Base-by-base conservation (phyloP, 2,797 vertebrate genomes). In the Leptoclinus maculatus region DNA sequence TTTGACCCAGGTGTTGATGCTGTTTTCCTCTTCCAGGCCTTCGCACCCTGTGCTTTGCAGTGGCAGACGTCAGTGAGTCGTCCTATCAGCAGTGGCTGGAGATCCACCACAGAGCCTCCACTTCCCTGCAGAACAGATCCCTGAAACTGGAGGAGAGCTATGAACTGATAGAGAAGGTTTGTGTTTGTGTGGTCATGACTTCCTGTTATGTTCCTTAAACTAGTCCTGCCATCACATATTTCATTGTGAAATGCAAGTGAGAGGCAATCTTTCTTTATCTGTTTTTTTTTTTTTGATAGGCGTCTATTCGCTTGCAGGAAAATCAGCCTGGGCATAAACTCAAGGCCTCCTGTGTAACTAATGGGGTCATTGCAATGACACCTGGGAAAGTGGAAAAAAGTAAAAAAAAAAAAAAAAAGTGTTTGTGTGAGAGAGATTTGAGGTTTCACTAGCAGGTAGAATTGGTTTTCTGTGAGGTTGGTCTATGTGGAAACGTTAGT, bases 141-240 rank as follows among this genome's bases (percentile, higher is more conserved):
- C 96, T 99, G 38, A 99, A 99, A 79, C 94, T 99, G 75, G 98
- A 99, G 84, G 98, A 99, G 91, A 98, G 96, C 92, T 99, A 99
- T 13, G 98, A 99, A 71, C 93, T 99, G n/a, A 99, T 99, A 58
- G 98, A 99, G 89, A 99, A 97, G 96, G 98, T 99, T 88, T 27
- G 94, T 12, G 5, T 39, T 54, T 74, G 72, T 66, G 38, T 79
- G 23, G 1, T 27, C 51, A 23, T 34, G 7, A 54, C 12, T 67
- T 13, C 14, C 25, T 34, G 36, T 36, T 16, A 13, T 38, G 13
- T 72, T 74, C 3, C 23, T 17, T 58, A 13, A 74, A 69, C 12
- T 45, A 34, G 38, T 71, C 38, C 25, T 21, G 32, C 17, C 47
- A 47, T 36, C 45, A 45, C 16, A 38, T 34, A 34, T 70, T 71